Conservation (phyloP, 2,113 vertebrate genomes). For the Saguinus midas region DNA sequence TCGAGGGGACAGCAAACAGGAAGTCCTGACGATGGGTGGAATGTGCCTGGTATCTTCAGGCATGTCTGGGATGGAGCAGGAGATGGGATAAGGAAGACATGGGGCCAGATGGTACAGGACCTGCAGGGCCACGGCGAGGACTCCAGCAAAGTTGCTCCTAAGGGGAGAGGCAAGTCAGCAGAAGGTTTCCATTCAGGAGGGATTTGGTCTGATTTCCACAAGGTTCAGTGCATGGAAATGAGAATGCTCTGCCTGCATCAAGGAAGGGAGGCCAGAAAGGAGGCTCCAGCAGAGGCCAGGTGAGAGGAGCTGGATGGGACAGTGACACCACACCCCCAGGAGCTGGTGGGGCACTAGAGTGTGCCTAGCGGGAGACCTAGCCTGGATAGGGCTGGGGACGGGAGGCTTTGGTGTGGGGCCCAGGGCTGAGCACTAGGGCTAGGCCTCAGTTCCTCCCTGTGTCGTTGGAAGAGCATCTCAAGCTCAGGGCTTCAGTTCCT, state of each 20-base stretch:
- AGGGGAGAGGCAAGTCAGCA: not conserved
- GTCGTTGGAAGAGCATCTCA: not conserved
- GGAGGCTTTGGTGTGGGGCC: not conserved
- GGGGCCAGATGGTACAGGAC: not conserved
- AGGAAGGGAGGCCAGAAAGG: not conserved
- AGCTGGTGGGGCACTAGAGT: not conserved
- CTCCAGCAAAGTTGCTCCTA: too few relatives aligned
- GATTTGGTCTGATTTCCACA: not conserved
- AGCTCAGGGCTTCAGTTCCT: not conserved
- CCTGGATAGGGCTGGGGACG: not conserved
- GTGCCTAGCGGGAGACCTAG: fast-evolving
- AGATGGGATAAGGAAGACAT: not conserved
- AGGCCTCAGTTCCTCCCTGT: not conserved
- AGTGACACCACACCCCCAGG: not conserved
- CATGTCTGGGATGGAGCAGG: not conserved
- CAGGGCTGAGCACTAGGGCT: not conserved
- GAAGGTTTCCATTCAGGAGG: not conserved
- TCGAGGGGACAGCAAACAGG: not conserved
- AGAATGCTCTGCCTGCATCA: too few relatives aligned
- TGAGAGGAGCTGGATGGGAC: not conserved
- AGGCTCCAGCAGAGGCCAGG: not conserved
- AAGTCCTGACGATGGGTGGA: not conserved
- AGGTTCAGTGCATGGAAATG: not conserved
- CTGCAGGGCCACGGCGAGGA: fast-evolving
- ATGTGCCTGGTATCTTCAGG: not conserved